Conservation (phyloP, 2,888 invertebrate species). For the Onthophagus sagittarius region DNA sequence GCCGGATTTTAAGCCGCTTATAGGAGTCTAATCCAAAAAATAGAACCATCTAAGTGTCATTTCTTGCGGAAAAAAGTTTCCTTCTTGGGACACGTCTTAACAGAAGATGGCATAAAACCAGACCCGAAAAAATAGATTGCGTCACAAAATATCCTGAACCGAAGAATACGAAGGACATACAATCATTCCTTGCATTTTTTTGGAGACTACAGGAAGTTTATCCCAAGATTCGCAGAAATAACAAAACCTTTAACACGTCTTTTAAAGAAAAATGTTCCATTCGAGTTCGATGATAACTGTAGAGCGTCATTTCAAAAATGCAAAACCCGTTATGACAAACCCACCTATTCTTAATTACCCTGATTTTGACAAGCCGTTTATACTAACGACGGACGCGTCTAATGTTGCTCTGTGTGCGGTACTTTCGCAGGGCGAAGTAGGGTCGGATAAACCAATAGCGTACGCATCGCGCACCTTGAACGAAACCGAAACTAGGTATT, state of each 20-base stretch:
- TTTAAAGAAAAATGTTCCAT: constrained; percentile 16
- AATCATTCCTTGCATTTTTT: constrained; percentile 18
- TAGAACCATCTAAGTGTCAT: constrained; percentile 11
- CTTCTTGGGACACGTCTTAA: constrained; percentile 21
- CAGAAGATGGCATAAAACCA: constrained; percentile 25
- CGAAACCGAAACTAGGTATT: constrained; percentile 4
- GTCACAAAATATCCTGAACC: constrained; percentile 25
- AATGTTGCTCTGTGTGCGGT: constrained; percentile 30
- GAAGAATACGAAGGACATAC: constrained; percentile 17
- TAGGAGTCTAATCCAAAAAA: constrained; percentile 9
- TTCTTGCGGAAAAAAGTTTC: constrained; percentile 11
- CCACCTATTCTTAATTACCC: neutral
- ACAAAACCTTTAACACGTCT: constrained; percentile 13
- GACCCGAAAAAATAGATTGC: constrained; percentile 26
- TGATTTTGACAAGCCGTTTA: neutral
- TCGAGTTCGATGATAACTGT: neutral
- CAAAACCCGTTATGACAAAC: neutral
- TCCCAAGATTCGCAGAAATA: constrained; percentile 17
- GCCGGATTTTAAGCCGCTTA: neutral
- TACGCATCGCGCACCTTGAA: constrained; percentile 29
- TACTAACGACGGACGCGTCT: constrained; percentile 29
- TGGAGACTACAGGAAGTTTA: constrained; percentile 20
- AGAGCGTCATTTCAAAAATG: neutral
- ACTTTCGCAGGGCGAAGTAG: constrained; percentile 25
- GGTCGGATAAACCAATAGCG: constrained; percentile 27